Base-by-base conservation (phyloP, 2,113 vertebrate genomes). In the Macaca mulatta region DNA sequence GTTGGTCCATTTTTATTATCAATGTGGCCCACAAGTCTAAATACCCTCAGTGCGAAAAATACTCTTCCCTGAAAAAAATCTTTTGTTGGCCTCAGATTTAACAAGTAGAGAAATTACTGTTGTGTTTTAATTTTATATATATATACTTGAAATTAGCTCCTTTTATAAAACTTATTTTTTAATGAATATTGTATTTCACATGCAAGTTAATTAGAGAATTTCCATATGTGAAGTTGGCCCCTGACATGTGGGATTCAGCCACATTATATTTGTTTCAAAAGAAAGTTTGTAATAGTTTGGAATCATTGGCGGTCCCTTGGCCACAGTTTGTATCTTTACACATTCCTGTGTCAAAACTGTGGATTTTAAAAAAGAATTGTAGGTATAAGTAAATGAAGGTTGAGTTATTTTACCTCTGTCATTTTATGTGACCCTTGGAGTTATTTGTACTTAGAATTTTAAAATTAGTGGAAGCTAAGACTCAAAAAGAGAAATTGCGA, bases 41-140 rank as follows among this genome's bases (percentile, higher is more conserved):
- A 81, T 10, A 69, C 20, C 81, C 64, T 83, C 87, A 67, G 45
- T 82, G 27, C 38, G 57, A 93, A 97, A 64, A 92, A 86, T 81
- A 72, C 1, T 57, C 32, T 7, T 90, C 27, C 17, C 8, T 96
- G 32, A 32, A 78, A 86, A 93, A 86, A 81, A 69, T 35, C 1
- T 70, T 83, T 35, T 70, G 12, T 82, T 96, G 32, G 27, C 69
- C 91, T 91, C 75, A 80, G 32, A 84, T 87, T 13, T 80, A 83
- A 93, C 5, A 87, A 79, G 55, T 35, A 45, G 13, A 88, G 22
- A 43, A 45, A 38, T 88, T 81, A 90, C 55, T 90, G 4, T 86
- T 94, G 38, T 35, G 32, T 69, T 30, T 86, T 86, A 80, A 25
- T 61, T 89, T 2, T 23, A 38, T 23, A 35, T 43, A 20, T 45